Base-by-base conservation (phyloP, 1,140 invertebrate species). In the Solen grandis region DNA sequence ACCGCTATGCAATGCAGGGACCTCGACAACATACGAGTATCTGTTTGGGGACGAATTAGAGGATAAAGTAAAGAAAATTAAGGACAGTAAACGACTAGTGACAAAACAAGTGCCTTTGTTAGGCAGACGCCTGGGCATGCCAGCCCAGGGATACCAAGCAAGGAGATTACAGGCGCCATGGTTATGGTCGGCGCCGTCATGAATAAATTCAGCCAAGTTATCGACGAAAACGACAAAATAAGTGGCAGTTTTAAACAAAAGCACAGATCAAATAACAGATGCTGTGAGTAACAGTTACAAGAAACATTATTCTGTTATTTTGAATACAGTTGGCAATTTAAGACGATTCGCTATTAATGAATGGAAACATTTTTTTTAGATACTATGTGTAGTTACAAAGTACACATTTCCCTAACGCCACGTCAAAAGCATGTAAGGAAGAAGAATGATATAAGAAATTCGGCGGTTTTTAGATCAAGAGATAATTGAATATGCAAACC, bases 1-100 rank as follows among this genome's bases (percentile, higher is more conserved):
- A 22, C 3, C 13, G 13, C 31, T 68, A 5, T 68, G 36, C 33
- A 22, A 68, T 5, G 8, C 22, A 41, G 3, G 5, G 3, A 3
- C 66, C 5, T 69, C 66, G 1, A 46, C 16, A n/a, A 69, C 66
- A 5, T 5, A n/a, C n/a, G n/a, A n/a, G n/a, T n/a, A 52, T 19
- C 22, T 69, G 10, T 69, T 52, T 69, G 66, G 66, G 10, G 66
- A 69, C 41, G 52, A 69, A 22, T 27, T 69, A 4, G 10, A 68
- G 13, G 63, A 68, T 31, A 38, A 36, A 68, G 13, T 46, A 22
- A 68, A 68, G 46, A 10, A 36, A 10, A 10, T 68, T 4, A 68
- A 41, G 25, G 63, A 68, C 5, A 38, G 5, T 4, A 68, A 36
- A 68, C 16, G 22, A 13, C 5, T 13, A 4, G 19, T 68, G 14